These are phyloP conservation scores for Hyperoplus immaculatus DNA, from an alignment of 2,797 vertebrate genomes.

Conservation along the genomic window DNA sequence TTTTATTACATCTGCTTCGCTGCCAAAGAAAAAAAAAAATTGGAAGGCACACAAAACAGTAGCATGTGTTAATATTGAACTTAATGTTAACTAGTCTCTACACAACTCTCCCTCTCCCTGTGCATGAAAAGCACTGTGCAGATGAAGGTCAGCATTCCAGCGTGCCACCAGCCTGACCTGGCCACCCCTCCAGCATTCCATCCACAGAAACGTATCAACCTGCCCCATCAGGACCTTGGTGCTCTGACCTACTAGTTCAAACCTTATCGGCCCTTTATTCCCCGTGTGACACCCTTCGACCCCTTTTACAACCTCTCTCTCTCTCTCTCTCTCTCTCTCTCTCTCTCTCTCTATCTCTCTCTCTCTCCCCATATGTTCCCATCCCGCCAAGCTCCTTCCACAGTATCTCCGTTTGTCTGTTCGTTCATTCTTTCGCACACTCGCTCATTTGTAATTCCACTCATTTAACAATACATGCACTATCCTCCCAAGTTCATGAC, in stretches of 20 bases:
- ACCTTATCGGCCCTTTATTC: too few relatives aligned
- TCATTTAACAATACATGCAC: conserved; percentile 38
- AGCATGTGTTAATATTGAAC: conserved; percentile 12
- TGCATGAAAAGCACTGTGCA: conserved; percentile 4
- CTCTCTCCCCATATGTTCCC: not conserved
- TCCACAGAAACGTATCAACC: conserved; percentile 19
- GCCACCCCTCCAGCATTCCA: conserved; percentile 35
- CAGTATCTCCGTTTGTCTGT: conserved; percentile 30
- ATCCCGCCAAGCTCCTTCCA: conserved; percentile 10
- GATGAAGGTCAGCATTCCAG: conserved; percentile 65
- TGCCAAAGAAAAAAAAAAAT: not conserved
- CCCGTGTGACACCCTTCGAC: not conserved
- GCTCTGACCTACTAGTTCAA: not conserved
- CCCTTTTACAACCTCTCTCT: not conserved
- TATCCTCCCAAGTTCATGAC: conserved; percentile 35
- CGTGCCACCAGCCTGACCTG: conserved; percentile 5
- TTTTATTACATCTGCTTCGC: not conserved
- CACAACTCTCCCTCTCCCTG: not conserved
- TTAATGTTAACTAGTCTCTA: not conserved
- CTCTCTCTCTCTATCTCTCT: not conserved
- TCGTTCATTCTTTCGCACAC: conserved; percentile 37
- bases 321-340: not conserved
- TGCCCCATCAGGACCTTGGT: not conserved
- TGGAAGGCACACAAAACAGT: not conserved
- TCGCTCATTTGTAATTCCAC: conserved; percentile 18